These are phyloP conservation scores for Pristionchus mayeri DNA, from an alignment of 2,888 invertebrate genomes.

Conservation along the genomic window DNA sequence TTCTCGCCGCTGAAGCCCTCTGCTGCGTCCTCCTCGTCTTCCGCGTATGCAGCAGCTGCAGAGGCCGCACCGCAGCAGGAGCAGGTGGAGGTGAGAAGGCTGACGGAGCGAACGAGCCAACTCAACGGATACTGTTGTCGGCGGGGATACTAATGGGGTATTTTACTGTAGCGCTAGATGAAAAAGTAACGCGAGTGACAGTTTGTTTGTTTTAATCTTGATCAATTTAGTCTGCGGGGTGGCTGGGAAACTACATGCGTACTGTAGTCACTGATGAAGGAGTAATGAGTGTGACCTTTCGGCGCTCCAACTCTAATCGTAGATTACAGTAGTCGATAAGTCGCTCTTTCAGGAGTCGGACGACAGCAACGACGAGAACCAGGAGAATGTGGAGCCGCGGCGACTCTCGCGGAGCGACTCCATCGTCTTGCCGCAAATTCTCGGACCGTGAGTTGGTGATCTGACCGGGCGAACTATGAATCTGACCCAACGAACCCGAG, in stretches of 20 bases:
- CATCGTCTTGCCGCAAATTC: background rate
- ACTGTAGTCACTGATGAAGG: too few species aligned
- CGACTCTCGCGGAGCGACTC: background rate
- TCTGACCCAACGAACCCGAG: too few species aligned
- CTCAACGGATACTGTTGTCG: too few species aligned
- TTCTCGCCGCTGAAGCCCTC: background rate
- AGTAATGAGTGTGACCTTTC: background rate
- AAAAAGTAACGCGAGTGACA: too few species aligned
- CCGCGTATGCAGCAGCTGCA: too few species aligned
- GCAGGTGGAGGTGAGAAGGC: too few species aligned
- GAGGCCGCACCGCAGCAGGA: background rate
- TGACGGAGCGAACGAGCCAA: too few species aligned
- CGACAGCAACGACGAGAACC: background rate
- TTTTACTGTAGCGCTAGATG: too few species aligned
- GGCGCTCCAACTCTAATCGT: background rate
- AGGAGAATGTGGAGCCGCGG: conserved; percentile 5
- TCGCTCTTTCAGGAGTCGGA: background rate
- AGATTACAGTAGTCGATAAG: background rate
- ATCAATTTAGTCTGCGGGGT: too few species aligned
- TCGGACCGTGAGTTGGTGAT: background rate
- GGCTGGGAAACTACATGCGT: too few species aligned
- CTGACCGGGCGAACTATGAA: background rate
- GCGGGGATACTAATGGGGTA: too few species aligned
- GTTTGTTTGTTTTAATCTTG: too few species aligned
- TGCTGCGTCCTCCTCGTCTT: background rate